Evolutionary conservation across 2,113 vertebrate genomes (phyloP).

Genomic region (Hippolais icterina): DNA sequence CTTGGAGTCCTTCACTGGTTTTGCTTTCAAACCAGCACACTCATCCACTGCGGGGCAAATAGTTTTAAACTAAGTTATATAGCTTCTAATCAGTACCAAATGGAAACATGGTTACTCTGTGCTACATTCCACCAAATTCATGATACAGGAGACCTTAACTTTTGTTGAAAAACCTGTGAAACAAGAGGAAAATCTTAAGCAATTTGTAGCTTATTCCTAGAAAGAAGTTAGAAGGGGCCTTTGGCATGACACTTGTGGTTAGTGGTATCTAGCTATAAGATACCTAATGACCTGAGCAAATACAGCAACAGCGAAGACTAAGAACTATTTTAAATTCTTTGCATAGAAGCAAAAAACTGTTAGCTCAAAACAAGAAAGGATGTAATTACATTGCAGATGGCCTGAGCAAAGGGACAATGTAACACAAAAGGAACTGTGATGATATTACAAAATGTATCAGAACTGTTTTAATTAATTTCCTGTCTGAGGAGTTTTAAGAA

Average conservation of each 20-base stretch:
- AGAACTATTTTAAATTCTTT: neutral
- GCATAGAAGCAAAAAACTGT: neutral
- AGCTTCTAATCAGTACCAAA: neutral
- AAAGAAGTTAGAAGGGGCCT: neutral
- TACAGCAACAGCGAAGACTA: neutral
- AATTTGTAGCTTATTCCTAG: neutral
- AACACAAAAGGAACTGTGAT: neutral
- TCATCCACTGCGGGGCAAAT: neutral
- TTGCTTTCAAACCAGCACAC: too few species aligned
- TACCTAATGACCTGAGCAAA: neutral
- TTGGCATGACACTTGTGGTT: neutral
- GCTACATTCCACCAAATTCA: neutral
- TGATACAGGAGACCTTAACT: neutral
- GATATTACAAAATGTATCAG: neutral
- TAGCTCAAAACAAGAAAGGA: conserved; percentile 12
- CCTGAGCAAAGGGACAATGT: neutral
- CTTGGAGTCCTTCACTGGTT: too few species aligned
- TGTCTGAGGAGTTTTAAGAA: neutral
- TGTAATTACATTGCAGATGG: neutral
- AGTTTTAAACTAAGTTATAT: neutral
- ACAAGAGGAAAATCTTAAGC: neutral
- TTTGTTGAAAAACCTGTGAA: neutral
- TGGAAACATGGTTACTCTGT: neutral
- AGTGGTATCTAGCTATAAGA: neutral
- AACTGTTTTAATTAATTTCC: neutral